Conservation (phyloP, 2,888 invertebrate genomes). For the Diaphora mendica region DNA sequence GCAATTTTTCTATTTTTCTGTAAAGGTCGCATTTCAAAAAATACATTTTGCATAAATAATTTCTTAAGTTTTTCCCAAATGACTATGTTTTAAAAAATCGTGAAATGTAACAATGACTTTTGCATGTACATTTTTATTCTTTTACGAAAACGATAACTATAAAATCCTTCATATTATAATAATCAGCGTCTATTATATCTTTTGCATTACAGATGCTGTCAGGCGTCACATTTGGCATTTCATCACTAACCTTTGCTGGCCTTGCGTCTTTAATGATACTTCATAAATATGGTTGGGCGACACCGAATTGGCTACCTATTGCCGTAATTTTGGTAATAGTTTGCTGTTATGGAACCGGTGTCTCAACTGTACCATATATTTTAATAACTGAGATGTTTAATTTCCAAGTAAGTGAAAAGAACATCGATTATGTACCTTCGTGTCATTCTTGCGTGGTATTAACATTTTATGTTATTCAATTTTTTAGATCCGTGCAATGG, state of each 20-base stretch:
- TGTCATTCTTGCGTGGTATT: not conserved
- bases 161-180: not conserved
- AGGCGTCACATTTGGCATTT: slow-evolving; percentile 41
- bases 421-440: not conserved
- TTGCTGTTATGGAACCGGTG: slow-evolving; percentile 59
- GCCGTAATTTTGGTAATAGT: slow-evolving; percentile 51
- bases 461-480: not conserved
- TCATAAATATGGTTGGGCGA: slow-evolving; percentile 42
- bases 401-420: slow-evolving; percentile 59
- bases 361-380: slow-evolving; percentile 62
- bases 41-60: too few relatives aligned
- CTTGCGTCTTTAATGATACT: slow-evolving; percentile 52
- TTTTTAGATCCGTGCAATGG: slow-evolving; percentile 64
- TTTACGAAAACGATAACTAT: too few relatives aligned
- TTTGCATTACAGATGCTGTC: slow-evolving; percentile 56
- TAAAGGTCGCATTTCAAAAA: too few relatives aligned
- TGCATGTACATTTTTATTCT: too few relatives aligned
- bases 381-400: slow-evolving; percentile 68
- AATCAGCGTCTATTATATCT: not conserved
- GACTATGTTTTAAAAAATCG: too few relatives aligned
- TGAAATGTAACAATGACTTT: too few relatives aligned
- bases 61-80: too few relatives aligned
- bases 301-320: slow-evolving; percentile 60
- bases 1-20: too few relatives aligned
- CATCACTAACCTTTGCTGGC: slow-evolving; percentile 46